These are phyloP conservation scores for Glareola pratincola DNA, from an alignment of 2,113 vertebrate genomes.

Conservation along the genomic window DNA sequence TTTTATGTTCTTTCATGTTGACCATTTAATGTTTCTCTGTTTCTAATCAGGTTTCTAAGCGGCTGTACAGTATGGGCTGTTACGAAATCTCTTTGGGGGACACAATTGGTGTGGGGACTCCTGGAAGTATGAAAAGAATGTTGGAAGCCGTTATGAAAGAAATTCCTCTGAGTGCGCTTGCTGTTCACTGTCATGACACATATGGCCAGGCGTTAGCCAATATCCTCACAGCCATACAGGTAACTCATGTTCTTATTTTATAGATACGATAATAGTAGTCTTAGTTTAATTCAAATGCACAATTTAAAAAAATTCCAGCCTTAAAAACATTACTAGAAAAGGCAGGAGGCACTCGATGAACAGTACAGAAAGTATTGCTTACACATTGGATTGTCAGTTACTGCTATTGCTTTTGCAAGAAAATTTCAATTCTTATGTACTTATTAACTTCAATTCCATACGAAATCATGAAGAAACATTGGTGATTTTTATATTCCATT, in stretches of 20 bases:
- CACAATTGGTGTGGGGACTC: constrained; percentile 89
- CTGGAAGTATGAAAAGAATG: constrained; percentile 88
- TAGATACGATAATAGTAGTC: background rate
- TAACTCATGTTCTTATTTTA: constrained; percentile 53
- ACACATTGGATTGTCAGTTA: background rate
- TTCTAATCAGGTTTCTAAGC: constrained; percentile 84
- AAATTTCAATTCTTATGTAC: background rate
- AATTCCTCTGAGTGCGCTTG: constrained; percentile 82
- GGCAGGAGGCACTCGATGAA: background rate
- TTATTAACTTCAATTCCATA: background rate
- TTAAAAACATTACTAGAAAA: background rate
- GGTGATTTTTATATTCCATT: background rate
- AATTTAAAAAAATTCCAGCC: background rate
- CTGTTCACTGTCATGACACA: constrained; percentile 94
- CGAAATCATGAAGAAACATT: background rate
- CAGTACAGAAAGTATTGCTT: background rate
- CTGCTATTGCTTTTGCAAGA: background rate
- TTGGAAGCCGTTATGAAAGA: constrained; percentile 87
- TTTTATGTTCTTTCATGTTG: background rate
- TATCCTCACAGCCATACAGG: constrained; percentile 93
- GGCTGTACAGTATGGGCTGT: constrained; percentile 89
- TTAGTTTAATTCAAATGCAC: background rate
- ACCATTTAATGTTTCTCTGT: background rate
- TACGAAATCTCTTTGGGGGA: constrained; percentile 94
- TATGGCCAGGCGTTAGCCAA: constrained; percentile 94